A percentile compares a stretch with the other conserved stretches of the same genome.
phyloP scores from a whole-genome alignment of 2,113 vertebrate genomes.

The Fregata magnificens region DNA sequence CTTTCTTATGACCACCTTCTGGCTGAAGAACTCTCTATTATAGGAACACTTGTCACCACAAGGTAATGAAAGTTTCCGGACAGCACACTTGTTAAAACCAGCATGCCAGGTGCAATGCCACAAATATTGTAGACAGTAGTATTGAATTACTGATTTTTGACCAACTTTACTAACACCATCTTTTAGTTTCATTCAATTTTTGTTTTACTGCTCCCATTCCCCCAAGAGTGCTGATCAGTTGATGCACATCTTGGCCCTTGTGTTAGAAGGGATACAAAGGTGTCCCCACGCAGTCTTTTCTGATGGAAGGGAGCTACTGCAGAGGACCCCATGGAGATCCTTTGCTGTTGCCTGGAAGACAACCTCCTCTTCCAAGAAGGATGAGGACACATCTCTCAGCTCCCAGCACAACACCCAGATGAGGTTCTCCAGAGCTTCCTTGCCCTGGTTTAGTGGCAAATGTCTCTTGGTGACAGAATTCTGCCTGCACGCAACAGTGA shows the following conservation, averaged over 20 bases:
- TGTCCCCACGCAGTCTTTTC: background rate
- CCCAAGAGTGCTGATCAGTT: background rate
- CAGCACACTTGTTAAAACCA: background rate
- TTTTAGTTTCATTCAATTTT: background rate
- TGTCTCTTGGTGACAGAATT: background rate
- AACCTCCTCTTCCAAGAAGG: background rate
- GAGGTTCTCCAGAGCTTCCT: background rate
- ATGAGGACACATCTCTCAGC: background rate
- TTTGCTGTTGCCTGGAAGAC: background rate
- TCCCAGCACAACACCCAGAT: background rate
- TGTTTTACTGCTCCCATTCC: background rate
- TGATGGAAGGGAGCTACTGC: background rate
- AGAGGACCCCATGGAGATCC: background rate
- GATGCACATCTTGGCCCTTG: background rate
- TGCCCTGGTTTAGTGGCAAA: background rate
- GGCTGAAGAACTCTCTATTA: background rate
- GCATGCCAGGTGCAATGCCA: background rate
- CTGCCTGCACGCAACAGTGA: background rate
- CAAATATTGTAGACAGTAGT: background rate
- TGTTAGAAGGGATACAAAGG: background rate
- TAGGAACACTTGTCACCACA: background rate
- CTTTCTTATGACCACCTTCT: background rate
- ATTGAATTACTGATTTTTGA: background rate
- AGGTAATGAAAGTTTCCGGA: background rate
- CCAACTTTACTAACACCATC: background rate